These are phyloP conservation scores for Nomada lathburiana DNA, from an alignment of 2,888 invertebrate genomes.

Conservation along the genomic window DNA sequence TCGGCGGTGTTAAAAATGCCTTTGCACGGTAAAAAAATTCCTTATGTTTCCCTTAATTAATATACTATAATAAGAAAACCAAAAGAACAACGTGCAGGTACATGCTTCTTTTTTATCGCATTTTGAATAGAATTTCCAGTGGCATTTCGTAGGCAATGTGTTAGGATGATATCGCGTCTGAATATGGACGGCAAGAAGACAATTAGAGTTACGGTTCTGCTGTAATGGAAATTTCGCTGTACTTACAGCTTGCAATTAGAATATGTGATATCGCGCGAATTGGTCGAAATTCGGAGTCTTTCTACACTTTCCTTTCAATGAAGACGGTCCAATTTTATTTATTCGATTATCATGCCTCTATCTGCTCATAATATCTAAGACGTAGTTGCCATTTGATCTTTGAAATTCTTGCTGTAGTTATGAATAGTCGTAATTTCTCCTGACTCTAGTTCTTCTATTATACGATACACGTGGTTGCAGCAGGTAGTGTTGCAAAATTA, in stretches of 20 bases:
- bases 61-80: too few species aligned
- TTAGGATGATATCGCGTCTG: neutral
- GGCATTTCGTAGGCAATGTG: neutral
- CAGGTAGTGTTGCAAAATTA: too few species aligned
- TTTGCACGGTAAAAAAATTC: too few species aligned
- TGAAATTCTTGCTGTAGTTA: neutral
- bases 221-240: slow-evolving; percentile 56
- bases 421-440: neutral
- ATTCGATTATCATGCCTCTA: neutral
- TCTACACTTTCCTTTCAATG: neutral
- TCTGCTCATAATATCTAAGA: neutral
- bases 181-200: neutral
- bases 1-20: too few species aligned
- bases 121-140: neutral
- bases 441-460: neutral
- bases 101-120: too few species aligned
- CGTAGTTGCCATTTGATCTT: neutral
- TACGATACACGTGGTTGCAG: too few species aligned
- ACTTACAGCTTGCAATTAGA: slow-evolving; percentile 65
- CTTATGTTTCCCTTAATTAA: too few species aligned
- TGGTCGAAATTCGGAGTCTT: neutral
- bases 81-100: too few species aligned
- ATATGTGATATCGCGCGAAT: slow-evolving; percentile 52
- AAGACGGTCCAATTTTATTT: slow-evolving; percentile 2
- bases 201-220: slow-evolving; percentile 27